phyloP scores from a whole-genome alignment of 2,113 vertebrate genomes.

The Lichenostomus cassidix region DNA sequence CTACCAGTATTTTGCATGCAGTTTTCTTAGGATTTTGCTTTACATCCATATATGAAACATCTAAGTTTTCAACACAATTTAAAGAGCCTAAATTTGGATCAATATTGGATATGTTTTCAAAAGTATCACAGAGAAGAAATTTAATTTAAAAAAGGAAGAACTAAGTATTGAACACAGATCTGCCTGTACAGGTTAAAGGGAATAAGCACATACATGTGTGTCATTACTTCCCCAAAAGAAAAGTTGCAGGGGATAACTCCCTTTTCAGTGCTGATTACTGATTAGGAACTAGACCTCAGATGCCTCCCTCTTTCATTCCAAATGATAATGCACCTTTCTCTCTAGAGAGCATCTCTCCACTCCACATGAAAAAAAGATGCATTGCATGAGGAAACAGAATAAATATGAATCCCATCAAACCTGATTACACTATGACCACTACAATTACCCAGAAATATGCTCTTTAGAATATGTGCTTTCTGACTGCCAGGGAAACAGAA shows the following conservation, averaged over 20 bases:
- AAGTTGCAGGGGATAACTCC: accelerated
- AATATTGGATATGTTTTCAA: background rate
- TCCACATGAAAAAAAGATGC: background rate
- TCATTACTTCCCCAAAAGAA: background rate
- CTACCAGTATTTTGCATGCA: background rate
- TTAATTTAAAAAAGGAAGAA: background rate
- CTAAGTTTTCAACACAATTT: background rate
- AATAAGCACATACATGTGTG: background rate
- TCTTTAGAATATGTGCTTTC: background rate
- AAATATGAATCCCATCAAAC: background rate
- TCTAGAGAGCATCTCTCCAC: background rate
- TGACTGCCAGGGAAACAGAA: background rate
- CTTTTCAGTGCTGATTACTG: background rate
- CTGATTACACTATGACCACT: background rate
- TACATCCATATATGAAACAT: background rate
- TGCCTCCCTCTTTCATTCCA: background rate
- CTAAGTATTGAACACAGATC: background rate
- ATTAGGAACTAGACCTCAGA: background rate
- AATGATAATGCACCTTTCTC: background rate
- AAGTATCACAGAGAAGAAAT: background rate
- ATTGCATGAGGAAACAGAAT: background rate
- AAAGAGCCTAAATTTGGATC: background rate
- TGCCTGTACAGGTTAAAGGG: background rate
- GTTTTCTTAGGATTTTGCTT: background rate
- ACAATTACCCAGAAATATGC: background rate